Percentiles rank a stretch among this genome's conserved stretches.
Conservation (phyloP, 2,797 vertebrate genomes). For the Heterohyrax brucei region DNA sequence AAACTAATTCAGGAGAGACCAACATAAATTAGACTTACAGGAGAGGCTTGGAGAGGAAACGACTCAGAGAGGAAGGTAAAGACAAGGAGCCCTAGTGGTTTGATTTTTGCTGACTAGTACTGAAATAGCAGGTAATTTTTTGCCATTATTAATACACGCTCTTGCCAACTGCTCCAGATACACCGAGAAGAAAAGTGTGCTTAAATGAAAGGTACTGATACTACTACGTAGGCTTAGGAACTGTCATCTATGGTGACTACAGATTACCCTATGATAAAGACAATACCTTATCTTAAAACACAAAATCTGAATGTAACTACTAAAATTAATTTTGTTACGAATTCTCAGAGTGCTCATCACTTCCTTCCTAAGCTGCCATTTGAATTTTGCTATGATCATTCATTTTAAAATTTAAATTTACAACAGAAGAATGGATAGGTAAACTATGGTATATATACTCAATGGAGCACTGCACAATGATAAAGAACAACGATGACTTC, state of each 20-base stretch:
- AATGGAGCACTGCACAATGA: too few relatives aligned
- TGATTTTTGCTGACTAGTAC: constrained; percentile 72
- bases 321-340: constrained; percentile 48
- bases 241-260: background rate
- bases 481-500: too few relatives aligned
- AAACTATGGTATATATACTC: too few relatives aligned
- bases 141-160: constrained; percentile 38
- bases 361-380: constrained; percentile 19
- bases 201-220: constrained; percentile 44
- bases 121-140: constrained; percentile 64
- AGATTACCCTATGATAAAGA: background rate
- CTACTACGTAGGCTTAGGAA: constrained; percentile 42
- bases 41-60: constrained; percentile 66
- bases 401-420: background rate
- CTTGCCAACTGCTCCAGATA: constrained; percentile 48
- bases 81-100: constrained; percentile 29
- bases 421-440: too few relatives aligned
- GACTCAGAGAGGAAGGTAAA: constrained; percentile 65
- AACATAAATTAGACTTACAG: constrained; percentile 63
- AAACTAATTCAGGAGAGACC: constrained; percentile 59
- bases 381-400: constrained; percentile 44
- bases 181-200: background rate
- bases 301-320: constrained; percentile 20
- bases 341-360: background rate
- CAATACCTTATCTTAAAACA: constrained; percentile 51